These are phyloP conservation scores for Paralvinella palmiformis DNA, from an alignment of 1,140 invertebrate species.

Conservation along the genomic window DNA sequence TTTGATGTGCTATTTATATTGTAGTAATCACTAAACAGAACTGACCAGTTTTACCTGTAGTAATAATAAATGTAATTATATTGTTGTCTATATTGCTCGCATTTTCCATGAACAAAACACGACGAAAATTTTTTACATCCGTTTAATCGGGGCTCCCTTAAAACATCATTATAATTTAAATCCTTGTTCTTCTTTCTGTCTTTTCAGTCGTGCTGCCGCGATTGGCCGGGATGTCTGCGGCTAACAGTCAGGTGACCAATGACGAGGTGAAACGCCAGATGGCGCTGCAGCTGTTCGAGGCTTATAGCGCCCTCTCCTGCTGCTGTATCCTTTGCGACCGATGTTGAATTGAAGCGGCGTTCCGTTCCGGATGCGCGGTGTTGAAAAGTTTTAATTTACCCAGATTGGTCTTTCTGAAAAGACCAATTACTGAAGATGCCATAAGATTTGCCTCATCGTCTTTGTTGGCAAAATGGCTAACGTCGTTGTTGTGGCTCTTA, in stretches of 20 bases:
- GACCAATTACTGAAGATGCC: neutral
- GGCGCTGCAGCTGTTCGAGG: slow-evolving; percentile 59
- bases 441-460: neutral
- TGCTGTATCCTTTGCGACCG: slow-evolving; percentile 52
- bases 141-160: too few species aligned
- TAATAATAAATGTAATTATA: too few species aligned
- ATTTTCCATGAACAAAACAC: too few species aligned
- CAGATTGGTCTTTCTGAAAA: neutral
- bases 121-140: too few species aligned
- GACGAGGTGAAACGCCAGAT: slow-evolving; percentile 58
- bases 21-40: too few species aligned
- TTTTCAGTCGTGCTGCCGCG: slow-evolving; percentile 62
- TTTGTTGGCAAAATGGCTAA: neutral
- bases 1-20: too few species aligned
- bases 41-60: too few species aligned
- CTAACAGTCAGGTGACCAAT: slow-evolving; percentile 53
- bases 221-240: slow-evolving; percentile 56
- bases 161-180: too few species aligned
- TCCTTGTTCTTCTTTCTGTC: too few species aligned
- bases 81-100: too few species aligned
- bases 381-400: neutral
- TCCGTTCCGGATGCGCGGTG: neutral
- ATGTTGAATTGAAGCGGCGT: neutral
- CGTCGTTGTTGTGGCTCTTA: too few species aligned
- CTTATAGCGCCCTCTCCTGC: slow-evolving; percentile 62